phyloP scores from a whole-genome alignment of 2,113 vertebrate species.

The Etheostoma cragini region DNA sequence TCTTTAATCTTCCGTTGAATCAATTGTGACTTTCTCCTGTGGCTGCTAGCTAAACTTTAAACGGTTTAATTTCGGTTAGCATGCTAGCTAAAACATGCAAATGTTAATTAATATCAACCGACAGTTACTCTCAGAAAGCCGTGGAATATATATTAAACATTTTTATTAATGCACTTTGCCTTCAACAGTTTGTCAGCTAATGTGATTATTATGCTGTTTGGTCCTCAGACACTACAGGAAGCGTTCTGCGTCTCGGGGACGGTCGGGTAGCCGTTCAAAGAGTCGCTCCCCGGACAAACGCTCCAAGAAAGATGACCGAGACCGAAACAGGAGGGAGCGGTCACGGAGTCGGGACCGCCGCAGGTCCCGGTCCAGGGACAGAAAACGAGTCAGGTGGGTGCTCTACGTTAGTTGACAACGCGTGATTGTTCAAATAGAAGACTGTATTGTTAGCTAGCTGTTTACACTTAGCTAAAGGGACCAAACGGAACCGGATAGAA shows the following conservation, averaged over 20 bases:
- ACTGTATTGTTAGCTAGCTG: too few relatives aligned
- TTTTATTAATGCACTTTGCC: neutral
- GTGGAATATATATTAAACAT: neutral
- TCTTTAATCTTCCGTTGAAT: neutral
- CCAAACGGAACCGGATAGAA: neutral
- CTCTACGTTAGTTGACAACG: neutral
- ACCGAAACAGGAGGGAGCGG: constrained; percentile 86
- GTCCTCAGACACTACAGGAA: constrained; percentile 93
- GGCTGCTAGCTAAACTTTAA: neutral
- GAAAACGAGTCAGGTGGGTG: constrained; percentile 90
- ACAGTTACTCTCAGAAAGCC: neutral
- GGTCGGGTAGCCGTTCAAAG: constrained; percentile 92
- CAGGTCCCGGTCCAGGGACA: constrained; percentile 93
- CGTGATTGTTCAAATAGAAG: neutral
- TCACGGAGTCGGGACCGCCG: constrained; percentile 94
- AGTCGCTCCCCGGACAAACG: constrained; percentile 96
- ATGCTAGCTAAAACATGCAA: constrained; percentile 25
- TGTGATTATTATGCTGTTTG: accelerated
- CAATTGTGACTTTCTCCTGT: neutral
- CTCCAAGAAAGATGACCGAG: constrained; percentile 91
- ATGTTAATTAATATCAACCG: neutral
- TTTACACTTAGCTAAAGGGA: neutral
- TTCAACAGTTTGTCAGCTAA: neutral
- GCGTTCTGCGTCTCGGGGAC: constrained; percentile 90
- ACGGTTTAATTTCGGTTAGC: constrained; percentile 33